Base-by-base conservation (phyloP, 2,113 vertebrate genomes). In the Oxyura jamaicensis region DNA sequence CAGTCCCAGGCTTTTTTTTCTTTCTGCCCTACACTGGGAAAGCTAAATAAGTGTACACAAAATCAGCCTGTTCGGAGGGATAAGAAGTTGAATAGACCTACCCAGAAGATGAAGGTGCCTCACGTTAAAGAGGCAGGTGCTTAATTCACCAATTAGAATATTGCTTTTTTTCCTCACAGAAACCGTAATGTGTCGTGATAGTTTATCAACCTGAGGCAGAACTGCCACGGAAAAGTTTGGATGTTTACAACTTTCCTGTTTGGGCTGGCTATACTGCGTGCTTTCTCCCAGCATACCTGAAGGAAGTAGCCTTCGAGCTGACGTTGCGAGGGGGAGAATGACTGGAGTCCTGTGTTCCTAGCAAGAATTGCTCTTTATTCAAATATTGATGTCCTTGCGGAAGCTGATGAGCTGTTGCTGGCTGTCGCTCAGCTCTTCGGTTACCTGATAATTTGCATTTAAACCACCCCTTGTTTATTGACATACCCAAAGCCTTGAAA, bases 321-420 rank as follows among this genome's bases (percentile, higher is more conserved):
- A 62, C 79, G 17, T 46, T 2, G 58, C 7, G 23, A 2, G 1
- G 17, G 29, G 62, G 29, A 59, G 36, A 73, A 65, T 79, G 79
- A 74, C 78, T 84, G 22, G 55, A 75, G 71, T 35, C 39, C 9
- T 39, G 10, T 15, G n/a, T 93, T 86, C 63, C 85, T 66, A 73
- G 41, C 63, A 69, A 79, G 55, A 93, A 55, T 90, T 88, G 18
- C 35, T 83, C 82, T 92, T 92, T 48, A 53, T 86, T 95, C 67
- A 90, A 88, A 93, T 93, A 90, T 90, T 95, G 60, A 53, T 90
- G 63, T 88, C 92, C 85, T 91, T 35, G 33, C 65, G 71, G 67
- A 80, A 87, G 82, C 65, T 39, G 80, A 81, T 67, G 94, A 88
- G 83, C 41, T 90, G 44, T 67, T 96, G 39, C 78, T 48, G 65